Conservation (phyloP, 2,888 invertebrate genomes). For the Spodoptera littoralis region DNA sequence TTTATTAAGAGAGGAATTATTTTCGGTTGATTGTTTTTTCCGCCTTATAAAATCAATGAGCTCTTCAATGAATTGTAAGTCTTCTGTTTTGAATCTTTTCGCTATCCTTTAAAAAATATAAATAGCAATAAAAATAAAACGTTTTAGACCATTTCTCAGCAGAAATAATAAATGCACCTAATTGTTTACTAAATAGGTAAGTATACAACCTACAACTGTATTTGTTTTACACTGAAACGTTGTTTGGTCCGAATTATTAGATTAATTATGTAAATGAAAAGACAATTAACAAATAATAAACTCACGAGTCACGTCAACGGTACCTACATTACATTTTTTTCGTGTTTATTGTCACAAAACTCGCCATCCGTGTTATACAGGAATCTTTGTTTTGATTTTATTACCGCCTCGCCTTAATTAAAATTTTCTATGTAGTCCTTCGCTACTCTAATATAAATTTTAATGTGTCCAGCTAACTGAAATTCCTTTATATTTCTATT, state of each 20-base stretch:
- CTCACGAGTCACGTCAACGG: slow-evolving; percentile 5
- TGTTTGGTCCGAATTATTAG: slow-evolving; percentile 2
- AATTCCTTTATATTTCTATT: slow-evolving; percentile 1
- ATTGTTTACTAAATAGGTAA: too few relatives aligned
- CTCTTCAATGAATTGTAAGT: too few relatives aligned
- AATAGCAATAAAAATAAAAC: too few relatives aligned
- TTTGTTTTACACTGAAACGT: too few relatives aligned
- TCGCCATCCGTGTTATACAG: slow-evolving; percentile 57
- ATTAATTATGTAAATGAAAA: slow-evolving; percentile 32
- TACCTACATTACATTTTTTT: slow-evolving; percentile 18
- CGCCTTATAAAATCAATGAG: too few relatives aligned
- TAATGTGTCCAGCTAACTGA: slow-evolving; percentile 29
- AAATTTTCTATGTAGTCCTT: slow-evolving; percentile 63
- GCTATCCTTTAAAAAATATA: too few relatives aligned
- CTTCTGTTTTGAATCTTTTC: too few relatives aligned
- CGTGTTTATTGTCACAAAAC: slow-evolving; percentile 29
- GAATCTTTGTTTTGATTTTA: slow-evolving; percentile 70
- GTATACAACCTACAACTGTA: too few relatives aligned
- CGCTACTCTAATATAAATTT: slow-evolving; percentile 58
- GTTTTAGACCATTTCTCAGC: too few relatives aligned
- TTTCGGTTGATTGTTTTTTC: too few relatives aligned
- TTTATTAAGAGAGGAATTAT: too few relatives aligned
- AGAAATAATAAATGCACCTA: too few relatives aligned
- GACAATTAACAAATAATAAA: slow-evolving; percentile 26
- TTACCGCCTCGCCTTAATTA: slow-evolving; percentile 69